phyloP scores from a whole-genome alignment of 2,113 vertebrate genomes.

The Vulpes vulpes region DNA sequence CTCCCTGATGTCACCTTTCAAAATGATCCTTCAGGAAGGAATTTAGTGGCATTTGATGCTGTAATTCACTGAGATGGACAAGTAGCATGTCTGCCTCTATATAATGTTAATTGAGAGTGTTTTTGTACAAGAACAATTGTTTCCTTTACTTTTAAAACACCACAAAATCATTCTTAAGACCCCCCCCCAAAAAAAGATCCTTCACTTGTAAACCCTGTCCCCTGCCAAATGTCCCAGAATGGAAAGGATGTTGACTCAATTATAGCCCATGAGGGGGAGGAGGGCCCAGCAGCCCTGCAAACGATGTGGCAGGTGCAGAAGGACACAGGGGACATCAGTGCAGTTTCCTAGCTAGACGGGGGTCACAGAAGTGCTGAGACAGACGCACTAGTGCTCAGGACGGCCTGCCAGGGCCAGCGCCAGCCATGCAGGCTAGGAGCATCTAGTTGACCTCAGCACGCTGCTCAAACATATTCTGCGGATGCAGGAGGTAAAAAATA shows the following conservation, averaged over 20 bases:
- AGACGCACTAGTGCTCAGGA: background rate
- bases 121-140: too few relatives aligned
- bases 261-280: rapidly evolving
- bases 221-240: background rate
- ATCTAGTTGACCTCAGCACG: background rate
- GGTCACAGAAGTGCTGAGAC: background rate
- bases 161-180: too few relatives aligned
- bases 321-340: rapidly evolving
- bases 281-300: background rate
- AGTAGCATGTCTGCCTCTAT: too few relatives aligned
- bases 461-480: background rate
- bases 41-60: too few relatives aligned
- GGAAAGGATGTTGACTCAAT: background rate
- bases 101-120: too few relatives aligned
- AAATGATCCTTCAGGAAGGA: background rate
- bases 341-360: background rate
- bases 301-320: rapidly evolving
- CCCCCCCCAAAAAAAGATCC: background rate
- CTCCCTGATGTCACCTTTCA: background rate
- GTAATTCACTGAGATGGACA: too few relatives aligned
- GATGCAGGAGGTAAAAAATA: background rate
- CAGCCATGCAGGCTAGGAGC: background rate
- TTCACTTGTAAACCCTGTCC: background rate
- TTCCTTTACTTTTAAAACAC: too few relatives aligned
- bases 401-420: rapidly evolving